Base-by-base conservation (phyloP, 1,140 invertebrate species). In the Drosophila nasuta region DNA sequence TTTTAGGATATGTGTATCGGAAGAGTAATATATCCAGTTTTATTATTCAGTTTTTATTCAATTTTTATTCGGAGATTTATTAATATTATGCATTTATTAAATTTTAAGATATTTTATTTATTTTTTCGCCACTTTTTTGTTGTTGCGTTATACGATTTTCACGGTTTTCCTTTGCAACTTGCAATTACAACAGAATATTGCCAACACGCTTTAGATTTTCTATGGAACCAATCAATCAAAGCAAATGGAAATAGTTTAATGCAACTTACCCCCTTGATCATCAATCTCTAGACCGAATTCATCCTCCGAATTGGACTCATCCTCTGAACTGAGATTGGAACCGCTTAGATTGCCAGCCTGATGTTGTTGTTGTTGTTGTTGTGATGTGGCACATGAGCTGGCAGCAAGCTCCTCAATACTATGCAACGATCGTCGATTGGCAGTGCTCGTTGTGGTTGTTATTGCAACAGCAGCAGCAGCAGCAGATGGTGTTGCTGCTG, bases 261-360 rank as follows among this genome's bases (percentile, higher is more conserved):
- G 1, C 30, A 1, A 88, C 85, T 89, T 76, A 89, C 85, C 85
- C 45, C 75, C 86, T 13, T 85, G 82, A 68, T 89, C 85, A 56
- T 89, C 85, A 20, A 89, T 89, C 69, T 90, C 85, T 10, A 86
- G 52, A 0, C 83, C 83, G 8, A 88, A 89, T 56, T 88, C 83
- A 71, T 91, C 89, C 65, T 91, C 89, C 10, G 89, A 91, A 54
- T 86, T 75, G 13, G 89, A 91, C 38, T 91, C 88, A 58, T 91
- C 88, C 25, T 91, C 89, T 6, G 76, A 76, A 69, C 87, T 91
- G 13, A 86, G 64, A 75, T 86, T 90, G 25, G 86, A 91, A 17
- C 72, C 73, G 35, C 75, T 85, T 13, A 81, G 57, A 28, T 88
- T 89, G 65, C 75, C 77, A 8, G 62, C 64, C 33, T 78, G 79